Conservation (phyloP, 1,140 invertebrate species). For the Himalopsyche phryganea region DNA sequence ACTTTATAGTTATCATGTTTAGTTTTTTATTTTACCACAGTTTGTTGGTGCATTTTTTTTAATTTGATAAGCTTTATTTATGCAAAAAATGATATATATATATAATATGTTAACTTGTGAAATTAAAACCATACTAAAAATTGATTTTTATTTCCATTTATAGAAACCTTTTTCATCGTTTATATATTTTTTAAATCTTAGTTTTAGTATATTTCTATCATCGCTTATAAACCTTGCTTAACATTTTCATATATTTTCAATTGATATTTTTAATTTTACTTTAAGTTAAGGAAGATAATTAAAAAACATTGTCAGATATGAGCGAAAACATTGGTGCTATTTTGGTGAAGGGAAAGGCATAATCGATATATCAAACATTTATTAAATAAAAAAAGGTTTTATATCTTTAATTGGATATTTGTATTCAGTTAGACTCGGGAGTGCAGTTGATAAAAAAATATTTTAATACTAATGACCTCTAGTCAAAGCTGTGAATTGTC, state of each 20-base stretch:
- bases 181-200: neutral
- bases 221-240: neutral
- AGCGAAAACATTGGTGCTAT: constrained; percentile 25
- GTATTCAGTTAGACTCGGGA: neutral
- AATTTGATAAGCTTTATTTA: neutral
- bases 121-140: constrained; percentile 2
- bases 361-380: constrained; percentile 1
- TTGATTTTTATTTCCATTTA: neutral
- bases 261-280: constrained; percentile 13
- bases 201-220: neutral
- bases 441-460: neutral
- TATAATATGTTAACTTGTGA: neutral
- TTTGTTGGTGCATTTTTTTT: neutral
- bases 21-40: neutral
- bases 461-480: constrained; percentile 14
- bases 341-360: constrained; percentile 21
- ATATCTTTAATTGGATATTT: neutral
- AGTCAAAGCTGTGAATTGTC: constrained; percentile 20
- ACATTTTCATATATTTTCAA: constrained; percentile 1
- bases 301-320: constrained; percentile 8
- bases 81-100: neutral
- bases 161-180: neutral
- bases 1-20: too few relatives aligned
- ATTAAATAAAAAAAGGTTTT: neutral
- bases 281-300: neutral